phyloP scores from a whole-genome alignment of 2,888 invertebrate genomes.

The Hypomecis atomaria region DNA sequence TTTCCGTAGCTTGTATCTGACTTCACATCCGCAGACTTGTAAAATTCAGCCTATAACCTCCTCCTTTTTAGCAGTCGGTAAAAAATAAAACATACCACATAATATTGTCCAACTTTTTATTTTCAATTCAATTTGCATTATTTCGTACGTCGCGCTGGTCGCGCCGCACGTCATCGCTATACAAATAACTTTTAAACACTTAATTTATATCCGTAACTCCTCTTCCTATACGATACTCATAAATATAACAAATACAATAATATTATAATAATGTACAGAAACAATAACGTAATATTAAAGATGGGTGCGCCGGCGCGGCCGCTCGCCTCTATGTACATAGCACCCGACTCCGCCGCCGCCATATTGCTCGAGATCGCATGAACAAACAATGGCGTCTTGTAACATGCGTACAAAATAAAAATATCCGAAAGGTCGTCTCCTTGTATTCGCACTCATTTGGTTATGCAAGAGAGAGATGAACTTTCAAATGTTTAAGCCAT shows the following conservation, averaged over 20 bases:
- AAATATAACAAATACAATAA: constrained; percentile 75
- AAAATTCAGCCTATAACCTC: too few species aligned
- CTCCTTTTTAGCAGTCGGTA: too few species aligned
- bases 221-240: constrained; percentile 58
- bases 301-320: constrained; percentile 8
- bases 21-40: too few species aligned
- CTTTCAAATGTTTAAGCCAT: too few species aligned
- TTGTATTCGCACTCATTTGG: too few species aligned
- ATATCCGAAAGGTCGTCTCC: too few species aligned
- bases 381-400: background rate
- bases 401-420: too few species aligned
- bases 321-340: constrained; percentile 10
- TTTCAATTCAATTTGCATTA: constrained; percentile 58
- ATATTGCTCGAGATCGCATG: background rate
- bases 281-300: constrained; percentile 58
- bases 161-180: constrained; percentile 45
- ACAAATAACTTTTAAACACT: constrained; percentile 62
- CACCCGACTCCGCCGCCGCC: background rate
- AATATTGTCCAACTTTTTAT: constrained; percentile 79
- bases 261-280: constrained; percentile 69
- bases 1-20: too few species aligned
- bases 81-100: constrained; percentile 50
- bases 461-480: too few species aligned
- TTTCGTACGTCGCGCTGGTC: constrained; percentile 44
- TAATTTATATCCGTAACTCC: constrained; percentile 58